phyloP scores from a whole-genome alignment of 2,113 vertebrate species.

The Pyrgilauda ruficollis region DNA sequence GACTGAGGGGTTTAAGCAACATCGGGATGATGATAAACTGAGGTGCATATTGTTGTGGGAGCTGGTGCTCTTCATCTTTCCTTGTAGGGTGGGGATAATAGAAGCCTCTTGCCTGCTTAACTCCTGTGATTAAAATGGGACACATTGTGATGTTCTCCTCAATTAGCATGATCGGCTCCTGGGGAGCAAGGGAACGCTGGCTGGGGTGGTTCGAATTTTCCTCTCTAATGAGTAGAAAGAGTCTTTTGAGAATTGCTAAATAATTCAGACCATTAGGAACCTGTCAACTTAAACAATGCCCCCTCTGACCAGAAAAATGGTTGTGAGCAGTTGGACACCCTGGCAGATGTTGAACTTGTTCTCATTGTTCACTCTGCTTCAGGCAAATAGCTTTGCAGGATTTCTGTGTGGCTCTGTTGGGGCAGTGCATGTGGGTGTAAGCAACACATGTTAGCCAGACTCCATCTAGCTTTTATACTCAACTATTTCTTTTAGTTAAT shows the following conservation, averaged over 20 bases:
- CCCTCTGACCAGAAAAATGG: conserved; percentile 45
- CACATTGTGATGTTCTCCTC: conserved; percentile 45
- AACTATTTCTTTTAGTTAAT: neutral
- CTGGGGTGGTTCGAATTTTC: conserved; percentile 7
- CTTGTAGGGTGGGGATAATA: neutral
- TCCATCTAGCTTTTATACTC: neutral
- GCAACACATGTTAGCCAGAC: neutral
- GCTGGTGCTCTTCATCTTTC: neutral
- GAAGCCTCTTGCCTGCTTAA: conserved; percentile 26
- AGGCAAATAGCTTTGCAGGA: conserved; percentile 43
- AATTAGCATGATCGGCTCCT: conserved; percentile 40
- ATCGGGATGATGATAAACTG: neutral
- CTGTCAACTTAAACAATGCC: conserved; percentile 65
- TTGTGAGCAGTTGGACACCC: conserved; percentile 36
- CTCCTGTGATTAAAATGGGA: conserved; percentile 30
- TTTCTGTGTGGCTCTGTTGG: neutral
- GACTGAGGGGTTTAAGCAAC: neutral
- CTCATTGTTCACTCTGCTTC: conserved; percentile 37
- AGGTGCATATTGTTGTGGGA: neutral
- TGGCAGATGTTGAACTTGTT: conserved; percentile 69
- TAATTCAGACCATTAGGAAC: conserved; percentile 68
- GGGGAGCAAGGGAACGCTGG: neutral
- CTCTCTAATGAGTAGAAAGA: conserved; percentile 46
- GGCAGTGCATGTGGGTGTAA: neutral
- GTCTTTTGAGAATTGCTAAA: conserved; percentile 61